A percentile compares a stretch with the other conserved stretches of the same genome.
These are phyloP conservation scores for Portunus trituberculatus DNA, from an alignment of 1,140 invertebrate genomes.

Conservation along the genomic window DNA sequence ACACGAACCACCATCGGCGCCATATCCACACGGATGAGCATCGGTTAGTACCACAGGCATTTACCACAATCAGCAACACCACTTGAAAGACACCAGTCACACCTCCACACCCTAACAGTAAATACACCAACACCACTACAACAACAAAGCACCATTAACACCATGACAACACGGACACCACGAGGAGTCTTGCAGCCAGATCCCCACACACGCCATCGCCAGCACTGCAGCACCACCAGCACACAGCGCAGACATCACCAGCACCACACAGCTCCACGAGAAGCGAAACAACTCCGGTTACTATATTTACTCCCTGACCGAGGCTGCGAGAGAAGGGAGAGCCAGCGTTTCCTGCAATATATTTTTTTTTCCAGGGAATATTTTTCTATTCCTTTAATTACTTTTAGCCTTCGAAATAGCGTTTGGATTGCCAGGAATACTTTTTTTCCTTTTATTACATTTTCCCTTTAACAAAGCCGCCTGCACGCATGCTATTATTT, in stretches of 20 bases:
- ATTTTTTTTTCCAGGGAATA: constrained; percentile 13
- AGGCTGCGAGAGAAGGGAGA: neutral
- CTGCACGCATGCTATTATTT: constrained; percentile 1
- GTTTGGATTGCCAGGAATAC: constrained; percentile 12
- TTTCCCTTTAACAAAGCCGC: constrained; percentile 20
- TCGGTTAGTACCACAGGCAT: too few relatives aligned
- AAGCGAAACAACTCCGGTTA: neutral
- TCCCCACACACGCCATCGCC: neutral
- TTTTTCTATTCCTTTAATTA: constrained; percentile 7
- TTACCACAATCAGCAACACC: neutral
- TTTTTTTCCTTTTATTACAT: neutral
- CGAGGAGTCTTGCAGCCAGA: neutral
- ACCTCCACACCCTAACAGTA: constrained; percentile 4
- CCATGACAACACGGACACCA: neutral
- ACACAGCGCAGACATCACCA: neutral
- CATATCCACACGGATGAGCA: too few relatives aligned
- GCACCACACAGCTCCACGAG: neutral
- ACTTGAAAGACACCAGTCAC: neutral
- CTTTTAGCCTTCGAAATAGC: constrained; percentile 22
- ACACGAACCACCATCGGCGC: too few relatives aligned
- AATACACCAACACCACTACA: neutral
- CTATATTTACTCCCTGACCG: neutral
- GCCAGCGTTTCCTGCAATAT: constrained; percentile 7
- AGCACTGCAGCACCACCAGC: too few relatives aligned
- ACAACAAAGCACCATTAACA: too few relatives aligned